Evolutionary conservation across 2,113 vertebrate genomes (phyloP), one percentile per base, ranked within the genome.

Genomic region (Vulpes vulpes): DNA sequence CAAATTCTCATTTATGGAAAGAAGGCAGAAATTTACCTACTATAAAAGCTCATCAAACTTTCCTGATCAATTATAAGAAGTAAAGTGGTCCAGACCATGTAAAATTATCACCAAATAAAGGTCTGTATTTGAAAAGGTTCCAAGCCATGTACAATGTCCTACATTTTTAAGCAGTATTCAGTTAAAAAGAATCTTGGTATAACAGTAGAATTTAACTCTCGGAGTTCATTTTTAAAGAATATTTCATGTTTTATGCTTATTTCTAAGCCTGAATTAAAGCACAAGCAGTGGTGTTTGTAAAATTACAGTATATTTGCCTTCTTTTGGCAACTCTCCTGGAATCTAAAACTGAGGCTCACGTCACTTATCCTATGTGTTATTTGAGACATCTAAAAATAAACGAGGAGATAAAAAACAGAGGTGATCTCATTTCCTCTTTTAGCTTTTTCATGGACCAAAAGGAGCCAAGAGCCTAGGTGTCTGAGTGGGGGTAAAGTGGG

Each of bases 331-430:
- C 49, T 88, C 11, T 92, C 43, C 71, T 79, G 53, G 23, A 92
- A 49, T 82, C 76, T 55, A 83, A 95, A 81, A 38, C 35, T 4
- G 32, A 85, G 32, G 25, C 16, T 32, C 69, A 67, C 0, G 2
- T 88, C 86, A 78, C 87, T 96, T 73, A 90, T 30, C 27, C 84
- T 84, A 30, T 11, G 25, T 94, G 94, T 84, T 94, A 71, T 49
- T 55, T 93, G 92, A 96, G 87, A 92, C 94, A 85, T 85, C 80
- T 95, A 78, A 92, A 89, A 93, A 92, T 92, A 92, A 96, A 81
- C 0, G 7, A 96, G 89, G 74, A 94, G 69, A 91, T 96, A 53
- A 94, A 96, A 89, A 92, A 20, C 85, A 95, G 95, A 97, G 53
- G 38, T 84, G 89, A 96, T 73, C 80, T 98, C 87, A 92, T 79